Conservation (phyloP, 2,113 vertebrate species). For the Nipponia nippon region DNA sequence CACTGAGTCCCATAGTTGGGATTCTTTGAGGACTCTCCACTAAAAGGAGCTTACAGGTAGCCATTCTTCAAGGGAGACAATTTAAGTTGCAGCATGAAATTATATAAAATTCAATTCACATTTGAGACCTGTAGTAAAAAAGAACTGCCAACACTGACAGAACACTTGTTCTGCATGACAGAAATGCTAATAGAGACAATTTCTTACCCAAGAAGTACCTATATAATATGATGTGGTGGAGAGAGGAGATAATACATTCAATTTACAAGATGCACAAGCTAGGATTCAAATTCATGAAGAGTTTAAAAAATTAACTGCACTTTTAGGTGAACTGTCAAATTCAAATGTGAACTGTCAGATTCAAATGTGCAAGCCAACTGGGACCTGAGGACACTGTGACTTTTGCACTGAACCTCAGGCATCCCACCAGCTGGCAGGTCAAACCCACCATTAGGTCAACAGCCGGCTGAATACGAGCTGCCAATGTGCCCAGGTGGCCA, state of each 20-base stretch:
- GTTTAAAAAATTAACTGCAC: neutral
- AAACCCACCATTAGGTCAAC: neutral
- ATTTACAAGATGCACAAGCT: neutral
- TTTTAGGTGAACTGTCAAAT: neutral
- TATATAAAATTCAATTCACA: slow-evolving; percentile 47
- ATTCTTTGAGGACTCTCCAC: slow-evolving; percentile 26
- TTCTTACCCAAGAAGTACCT: neutral
- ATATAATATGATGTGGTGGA: neutral
- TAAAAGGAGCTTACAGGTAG: slow-evolving; percentile 4
- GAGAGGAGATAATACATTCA: neutral
- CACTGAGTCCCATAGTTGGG: neutral
- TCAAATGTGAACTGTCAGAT: neutral
- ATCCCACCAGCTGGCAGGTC: neutral
- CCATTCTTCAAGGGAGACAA: slow-evolving; percentile 6
- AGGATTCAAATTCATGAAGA: neutral
- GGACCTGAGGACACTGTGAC: neutral
- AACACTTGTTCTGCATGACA: slow-evolving; percentile 8
- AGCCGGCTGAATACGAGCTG: neutral
- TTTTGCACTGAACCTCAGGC: neutral
- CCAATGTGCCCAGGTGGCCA: neutral
- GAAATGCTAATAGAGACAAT: slow-evolving; percentile 27
- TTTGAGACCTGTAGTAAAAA: slow-evolving; percentile 32
- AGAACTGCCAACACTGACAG: neutral
- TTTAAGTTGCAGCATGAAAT: slow-evolving; percentile 35
- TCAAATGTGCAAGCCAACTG: neutral